Conservation (phyloP, 92 coral and sea anemone genomes). For the Epizoanthus stellaris region DNA sequence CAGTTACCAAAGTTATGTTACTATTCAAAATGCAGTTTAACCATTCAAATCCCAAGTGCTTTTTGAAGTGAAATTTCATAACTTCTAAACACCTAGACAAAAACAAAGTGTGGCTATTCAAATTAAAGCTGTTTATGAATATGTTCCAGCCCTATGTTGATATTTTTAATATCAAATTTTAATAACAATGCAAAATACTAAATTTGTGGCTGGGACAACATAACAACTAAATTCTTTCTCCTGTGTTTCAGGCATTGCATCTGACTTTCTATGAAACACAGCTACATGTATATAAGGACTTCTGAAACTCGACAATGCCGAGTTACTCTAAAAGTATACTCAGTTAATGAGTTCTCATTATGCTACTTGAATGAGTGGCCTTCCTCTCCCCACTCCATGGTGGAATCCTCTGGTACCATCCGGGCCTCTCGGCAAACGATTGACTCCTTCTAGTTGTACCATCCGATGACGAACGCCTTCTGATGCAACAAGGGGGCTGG, state of each 20-base stretch:
- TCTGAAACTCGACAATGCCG: neutral
- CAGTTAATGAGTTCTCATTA: slow-evolving; percentile 12
- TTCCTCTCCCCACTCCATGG: slow-evolving; percentile 82
- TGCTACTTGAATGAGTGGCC: slow-evolving; percentile 87
- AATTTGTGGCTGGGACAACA: neutral
- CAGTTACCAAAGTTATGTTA: neutral
- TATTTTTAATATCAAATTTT: no score
- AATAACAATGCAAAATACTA: no score
- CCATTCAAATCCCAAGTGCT: no score
- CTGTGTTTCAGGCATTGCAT: no score
- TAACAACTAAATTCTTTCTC: no score
- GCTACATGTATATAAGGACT: neutral
- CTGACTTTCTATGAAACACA: neutral
- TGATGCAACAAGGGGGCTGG: slow-evolving; percentile 84
- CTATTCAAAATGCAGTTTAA: neutral
- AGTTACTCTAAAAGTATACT: neutral
- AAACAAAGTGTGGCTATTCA: neutral
- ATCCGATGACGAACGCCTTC: slow-evolving; percentile 82
- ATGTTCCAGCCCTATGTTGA: no score
- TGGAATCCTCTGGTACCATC: slow-evolving; percentile 97
- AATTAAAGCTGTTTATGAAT: no score
- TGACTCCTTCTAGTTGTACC: slow-evolving; percentile 92
- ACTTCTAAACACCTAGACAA: slow-evolving; percentile 1
- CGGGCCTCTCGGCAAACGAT: slow-evolving; percentile 94
- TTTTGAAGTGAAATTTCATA: neutral